Conservation (phyloP, 2,113 vertebrate genomes). For the Phalacrocorax pelagicus region DNA sequence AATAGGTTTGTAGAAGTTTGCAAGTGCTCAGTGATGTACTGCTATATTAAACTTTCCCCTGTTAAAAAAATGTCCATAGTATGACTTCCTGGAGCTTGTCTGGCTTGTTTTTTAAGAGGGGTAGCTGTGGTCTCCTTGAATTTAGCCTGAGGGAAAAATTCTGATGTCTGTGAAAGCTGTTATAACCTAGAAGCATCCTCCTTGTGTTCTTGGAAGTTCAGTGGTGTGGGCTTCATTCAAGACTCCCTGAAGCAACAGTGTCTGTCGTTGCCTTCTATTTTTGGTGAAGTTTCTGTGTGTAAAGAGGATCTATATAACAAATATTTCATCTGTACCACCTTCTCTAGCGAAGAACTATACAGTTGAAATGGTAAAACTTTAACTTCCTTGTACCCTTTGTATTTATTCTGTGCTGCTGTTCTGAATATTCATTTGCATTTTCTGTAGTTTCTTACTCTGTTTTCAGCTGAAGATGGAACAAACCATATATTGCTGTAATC, state of each 20-base stretch:
- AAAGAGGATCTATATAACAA: not conserved
- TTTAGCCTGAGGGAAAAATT: not conserved
- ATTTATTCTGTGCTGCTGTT: not conserved
- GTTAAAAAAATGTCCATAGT: not conserved
- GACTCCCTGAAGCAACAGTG: not conserved
- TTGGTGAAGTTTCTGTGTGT: not conserved
- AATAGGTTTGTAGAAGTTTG: not conserved
- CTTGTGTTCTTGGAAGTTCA: not conserved
- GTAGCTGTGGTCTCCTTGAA: not conserved
- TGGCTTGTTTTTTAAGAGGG: not conserved
- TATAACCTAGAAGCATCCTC: not conserved
- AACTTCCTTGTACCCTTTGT: not conserved
- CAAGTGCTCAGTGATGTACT: not conserved
- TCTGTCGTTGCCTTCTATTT: not conserved
- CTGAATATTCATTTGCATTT: not conserved
- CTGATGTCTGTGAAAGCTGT: not conserved
- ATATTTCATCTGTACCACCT: not conserved
- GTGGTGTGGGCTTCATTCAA: not conserved
- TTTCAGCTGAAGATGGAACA: not conserved
- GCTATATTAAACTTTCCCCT: not conserved
- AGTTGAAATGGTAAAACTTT: not conserved
- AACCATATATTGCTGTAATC: not conserved
- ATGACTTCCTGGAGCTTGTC: not conserved
- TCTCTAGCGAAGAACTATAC: not conserved
- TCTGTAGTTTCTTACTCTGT: not conserved